These are phyloP conservation scores for Austrofundulus limnaeus DNA, from an alignment of 2,113 vertebrate genomes.

Conservation along the genomic window DNA sequence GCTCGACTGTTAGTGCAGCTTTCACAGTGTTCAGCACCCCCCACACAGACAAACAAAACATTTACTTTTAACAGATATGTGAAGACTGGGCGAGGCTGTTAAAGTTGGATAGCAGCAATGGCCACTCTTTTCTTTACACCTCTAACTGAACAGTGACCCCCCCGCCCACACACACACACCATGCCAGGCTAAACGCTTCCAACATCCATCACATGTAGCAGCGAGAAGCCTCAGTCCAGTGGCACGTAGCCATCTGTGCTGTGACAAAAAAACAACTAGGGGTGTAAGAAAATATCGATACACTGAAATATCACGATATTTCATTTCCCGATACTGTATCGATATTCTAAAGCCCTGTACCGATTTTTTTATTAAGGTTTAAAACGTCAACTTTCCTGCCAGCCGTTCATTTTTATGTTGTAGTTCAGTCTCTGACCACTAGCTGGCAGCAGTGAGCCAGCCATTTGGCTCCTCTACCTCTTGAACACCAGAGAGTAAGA, in stretches of 20 bases:
- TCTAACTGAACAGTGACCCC: slow-evolving; percentile 31
- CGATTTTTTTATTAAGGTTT: too few species aligned
- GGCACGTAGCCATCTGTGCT: not conserved
- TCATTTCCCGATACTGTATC: too few species aligned
- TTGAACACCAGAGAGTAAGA: too few species aligned
- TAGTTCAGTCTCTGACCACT: too few species aligned
- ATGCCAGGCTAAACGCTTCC: slow-evolving; percentile 47
- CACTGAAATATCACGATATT: too few species aligned
- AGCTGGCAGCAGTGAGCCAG: too few species aligned
- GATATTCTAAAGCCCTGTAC: too few species aligned
- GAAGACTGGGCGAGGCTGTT: not conserved
- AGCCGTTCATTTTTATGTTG: too few species aligned
- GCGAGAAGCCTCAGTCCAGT: slow-evolving; percentile 4
- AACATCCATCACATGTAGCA: slow-evolving; percentile 60
- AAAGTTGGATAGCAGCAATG: slow-evolving; percentile 6
- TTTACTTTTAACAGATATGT: slow-evolving; percentile 5
- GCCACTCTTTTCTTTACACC: slow-evolving; percentile 38
- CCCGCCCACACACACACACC: not conserved
- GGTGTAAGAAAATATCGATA: too few species aligned
- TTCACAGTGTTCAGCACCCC: not conserved
- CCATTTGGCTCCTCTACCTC: too few species aligned
- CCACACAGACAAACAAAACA: not conserved
- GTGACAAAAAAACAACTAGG: too few species aligned
- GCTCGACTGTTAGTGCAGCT: not conserved
- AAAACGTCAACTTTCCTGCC: too few species aligned